Percentiles rank a stretch among this genome's conserved stretches.
Evolutionary conservation across 2,888 invertebrate genomes (phyloP).

Genomic region (Chironomus tentans): DNA sequence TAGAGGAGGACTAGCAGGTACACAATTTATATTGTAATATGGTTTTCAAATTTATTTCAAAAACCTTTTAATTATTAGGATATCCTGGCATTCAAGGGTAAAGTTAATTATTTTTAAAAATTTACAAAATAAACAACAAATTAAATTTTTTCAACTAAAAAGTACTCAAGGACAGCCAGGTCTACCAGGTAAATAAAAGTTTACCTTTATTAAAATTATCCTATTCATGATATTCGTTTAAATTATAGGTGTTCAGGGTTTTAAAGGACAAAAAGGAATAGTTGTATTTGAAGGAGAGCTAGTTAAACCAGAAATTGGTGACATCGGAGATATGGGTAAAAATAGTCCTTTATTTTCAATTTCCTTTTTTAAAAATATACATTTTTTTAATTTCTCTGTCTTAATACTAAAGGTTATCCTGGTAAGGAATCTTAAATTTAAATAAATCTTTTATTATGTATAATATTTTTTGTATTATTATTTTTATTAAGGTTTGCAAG

Average conservation of each 20-base stretch:
- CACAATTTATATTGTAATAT: too few relatives aligned
- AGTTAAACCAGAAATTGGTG: constrained; percentile 15
- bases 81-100: constrained; percentile 7
- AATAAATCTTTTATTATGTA: too few relatives aligned
- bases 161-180: constrained; percentile 36
- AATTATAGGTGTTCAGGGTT: constrained; percentile 32
- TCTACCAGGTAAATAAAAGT: constrained; percentile 32
- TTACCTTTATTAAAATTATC: too few relatives aligned
- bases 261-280: background rate
- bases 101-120: constrained; percentile 30
- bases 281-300: background rate
- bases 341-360: constrained; percentile 34
- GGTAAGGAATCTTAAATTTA: background rate
- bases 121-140: background rate
- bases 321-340: constrained; percentile 40
- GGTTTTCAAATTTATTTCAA: background rate
- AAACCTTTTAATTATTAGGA: background rate
- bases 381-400: too few relatives aligned
- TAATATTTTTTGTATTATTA: background rate
- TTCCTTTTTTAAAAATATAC: background rate
- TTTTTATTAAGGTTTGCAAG: background rate
- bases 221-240: too few relatives aligned
- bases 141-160: too few relatives aligned
- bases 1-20: background rate
- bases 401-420: background rate